phyloP scores from a whole-genome alignment of 2,888 invertebrate genomes.

The Hydropsyche betteni region DNA sequence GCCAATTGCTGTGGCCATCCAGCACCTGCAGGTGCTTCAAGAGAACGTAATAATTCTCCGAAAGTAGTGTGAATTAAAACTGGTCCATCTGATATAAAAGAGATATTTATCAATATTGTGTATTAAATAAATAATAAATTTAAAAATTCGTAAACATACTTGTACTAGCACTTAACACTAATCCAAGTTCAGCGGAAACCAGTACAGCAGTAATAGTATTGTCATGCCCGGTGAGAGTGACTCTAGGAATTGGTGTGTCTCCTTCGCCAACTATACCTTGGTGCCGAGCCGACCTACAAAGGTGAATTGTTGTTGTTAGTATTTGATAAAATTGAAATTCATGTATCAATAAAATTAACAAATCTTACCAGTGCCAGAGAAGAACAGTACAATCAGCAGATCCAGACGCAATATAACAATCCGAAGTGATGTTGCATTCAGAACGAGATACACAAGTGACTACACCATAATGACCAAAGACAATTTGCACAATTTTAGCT shows the following conservation, averaged over 20 bases:
- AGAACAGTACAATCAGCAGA: constrained; percentile 98
- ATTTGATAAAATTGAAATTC: constrained; percentile 4
- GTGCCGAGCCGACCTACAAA: constrained; percentile 77
- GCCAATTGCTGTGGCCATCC: constrained; percentile 86
- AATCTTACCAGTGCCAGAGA: constrained; percentile 94
- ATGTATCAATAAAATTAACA: neutral
- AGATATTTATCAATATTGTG: constrained; percentile 20
- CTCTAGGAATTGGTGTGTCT: constrained; percentile 93
- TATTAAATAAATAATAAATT: neutral
- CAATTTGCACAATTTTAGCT: constrained; percentile 98
- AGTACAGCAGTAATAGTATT: constrained; percentile 94
- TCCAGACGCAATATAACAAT: constrained; percentile 98
- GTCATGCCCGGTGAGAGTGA: constrained; percentile 97
- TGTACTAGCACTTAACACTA: constrained; percentile 93
- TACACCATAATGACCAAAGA: constrained; percentile 98
- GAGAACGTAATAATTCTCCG: constrained; percentile 93
- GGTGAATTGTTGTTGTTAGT: neutral
- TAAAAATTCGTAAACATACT: constrained; percentile 60
- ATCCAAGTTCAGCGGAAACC: constrained; percentile 96
- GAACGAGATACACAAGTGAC: constrained; percentile 97
- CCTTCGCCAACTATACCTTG: constrained; percentile 98
- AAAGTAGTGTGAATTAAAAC: constrained; percentile 97
- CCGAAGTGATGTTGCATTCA: constrained; percentile 98
- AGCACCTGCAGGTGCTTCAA: constrained; percentile 82
- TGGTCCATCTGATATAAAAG: constrained; percentile 79